phyloP scores from a whole-genome alignment of 2,113 vertebrate species.

The Neofelis nebulosa region DNA sequence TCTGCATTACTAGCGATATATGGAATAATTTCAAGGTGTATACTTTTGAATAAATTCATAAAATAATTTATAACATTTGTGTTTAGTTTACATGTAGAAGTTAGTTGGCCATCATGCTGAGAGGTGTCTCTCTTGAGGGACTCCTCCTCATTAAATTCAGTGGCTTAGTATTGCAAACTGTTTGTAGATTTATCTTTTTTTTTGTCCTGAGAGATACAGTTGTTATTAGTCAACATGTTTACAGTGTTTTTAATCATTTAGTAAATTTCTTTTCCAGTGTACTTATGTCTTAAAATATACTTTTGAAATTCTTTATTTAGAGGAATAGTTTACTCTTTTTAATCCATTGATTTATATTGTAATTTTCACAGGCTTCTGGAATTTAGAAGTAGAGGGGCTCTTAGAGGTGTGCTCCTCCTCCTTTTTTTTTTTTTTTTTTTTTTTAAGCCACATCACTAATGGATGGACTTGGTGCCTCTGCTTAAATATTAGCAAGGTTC shows the following conservation, averaged over 20 bases:
- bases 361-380: neutral
- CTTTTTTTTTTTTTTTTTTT: neutral
- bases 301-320: neutral
- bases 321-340: neutral
- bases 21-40: neutral
- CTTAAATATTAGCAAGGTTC: neutral
- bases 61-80: slow-evolving; percentile 4
- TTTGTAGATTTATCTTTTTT: neutral
- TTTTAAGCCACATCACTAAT: neutral
- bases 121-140: neutral
- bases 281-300: neutral
- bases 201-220: neutral
- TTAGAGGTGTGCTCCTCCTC: neutral
- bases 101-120: neutral
- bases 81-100: neutral
- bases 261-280: slow-evolving; percentile 17
- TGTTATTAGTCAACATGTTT: neutral
- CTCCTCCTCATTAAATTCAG: neutral
- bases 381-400: neutral
- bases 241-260: neutral
- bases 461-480: neutral
- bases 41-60: slow-evolving; percentile 26
- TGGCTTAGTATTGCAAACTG: neutral
- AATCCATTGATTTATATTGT: neutral
- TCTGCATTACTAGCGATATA: neutral